phyloP scores from a whole-genome alignment of 1,140 invertebrate genomes.

The Homarus americanus region DNA sequence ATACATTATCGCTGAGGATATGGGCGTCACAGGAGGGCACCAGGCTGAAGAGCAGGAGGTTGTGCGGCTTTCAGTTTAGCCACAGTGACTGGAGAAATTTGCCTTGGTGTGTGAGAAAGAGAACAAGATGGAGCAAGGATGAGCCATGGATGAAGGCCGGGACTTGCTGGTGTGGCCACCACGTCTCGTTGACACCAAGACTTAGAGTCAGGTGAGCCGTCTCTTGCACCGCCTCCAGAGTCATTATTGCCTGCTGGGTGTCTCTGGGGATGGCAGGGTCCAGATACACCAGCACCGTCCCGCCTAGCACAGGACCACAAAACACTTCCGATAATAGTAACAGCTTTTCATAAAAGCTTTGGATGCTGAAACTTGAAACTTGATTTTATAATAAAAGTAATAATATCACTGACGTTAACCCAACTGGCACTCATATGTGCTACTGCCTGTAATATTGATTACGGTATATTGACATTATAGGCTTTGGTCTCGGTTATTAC shows the following conservation, averaged over 20 bases:
- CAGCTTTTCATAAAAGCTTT: too few relatives aligned
- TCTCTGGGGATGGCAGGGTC: constrained; percentile 25
- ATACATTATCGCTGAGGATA: constrained; percentile 19
- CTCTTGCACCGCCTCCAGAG: background rate
- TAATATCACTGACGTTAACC: too few relatives aligned
- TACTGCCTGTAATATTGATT: too few relatives aligned
- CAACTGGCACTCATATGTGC: too few relatives aligned
- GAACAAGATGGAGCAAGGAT: constrained; percentile 38
- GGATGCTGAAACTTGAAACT: too few relatives aligned
- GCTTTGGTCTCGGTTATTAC: too few relatives aligned
- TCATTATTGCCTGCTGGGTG: background rate
- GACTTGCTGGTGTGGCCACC: background rate
- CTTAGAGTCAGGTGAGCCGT: background rate
- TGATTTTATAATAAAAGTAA: too few relatives aligned
- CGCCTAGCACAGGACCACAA: background rate
- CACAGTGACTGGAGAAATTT: constrained; percentile 17
- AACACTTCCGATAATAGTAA: constrained; percentile 24
- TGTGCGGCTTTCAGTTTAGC: constrained; percentile 38
- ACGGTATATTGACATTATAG: too few relatives aligned
- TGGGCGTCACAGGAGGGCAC: background rate
- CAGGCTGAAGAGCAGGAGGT: constrained; percentile 43
- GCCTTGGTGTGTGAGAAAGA: constrained; percentile 5
- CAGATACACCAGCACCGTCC: background rate
- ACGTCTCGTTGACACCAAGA: background rate
- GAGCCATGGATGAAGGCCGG: constrained; percentile 4